Conservation (phyloP, 2,888 invertebrate species). For the Tribolium freemani region DNA sequence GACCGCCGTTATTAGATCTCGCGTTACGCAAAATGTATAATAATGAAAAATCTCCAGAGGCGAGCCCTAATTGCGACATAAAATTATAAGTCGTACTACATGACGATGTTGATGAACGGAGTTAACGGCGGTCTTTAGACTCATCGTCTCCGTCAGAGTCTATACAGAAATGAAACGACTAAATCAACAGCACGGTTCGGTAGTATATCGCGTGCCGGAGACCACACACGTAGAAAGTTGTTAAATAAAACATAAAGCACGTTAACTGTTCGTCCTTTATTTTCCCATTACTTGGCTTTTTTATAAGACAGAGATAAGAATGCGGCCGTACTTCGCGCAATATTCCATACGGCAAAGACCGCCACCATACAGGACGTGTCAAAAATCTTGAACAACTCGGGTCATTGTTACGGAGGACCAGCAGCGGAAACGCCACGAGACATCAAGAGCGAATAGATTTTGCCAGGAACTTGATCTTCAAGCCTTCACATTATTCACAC, state of each 20-base stretch:
- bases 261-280: constrained; percentile 65
- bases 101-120: constrained; percentile 39
- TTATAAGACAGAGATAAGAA: constrained; percentile 50
- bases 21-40: background rate
- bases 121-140: constrained; percentile 45
- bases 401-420: constrained; percentile 23
- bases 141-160: constrained; percentile 43
- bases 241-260: constrained; percentile 69
- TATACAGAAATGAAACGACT: constrained; percentile 47
- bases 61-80: constrained; percentile 32
- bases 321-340: constrained; percentile 40
- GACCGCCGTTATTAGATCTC: no score
- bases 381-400: constrained; percentile 29
- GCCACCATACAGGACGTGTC: constrained; percentile 33
- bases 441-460: no score
- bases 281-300: constrained; percentile 56
- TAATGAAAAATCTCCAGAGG: constrained; percentile 1
- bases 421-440: background rate
- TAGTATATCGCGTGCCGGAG: constrained; percentile 67
- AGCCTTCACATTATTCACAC: no score
- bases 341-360: constrained; percentile 21
- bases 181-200: constrained; percentile 57
- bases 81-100: constrained; percentile 37
- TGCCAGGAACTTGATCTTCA: no score
- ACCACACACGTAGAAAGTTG: constrained; percentile 68